phyloP scores from a whole-genome alignment of 2,797 vertebrate species.

The Perodicticus potto region DNA sequence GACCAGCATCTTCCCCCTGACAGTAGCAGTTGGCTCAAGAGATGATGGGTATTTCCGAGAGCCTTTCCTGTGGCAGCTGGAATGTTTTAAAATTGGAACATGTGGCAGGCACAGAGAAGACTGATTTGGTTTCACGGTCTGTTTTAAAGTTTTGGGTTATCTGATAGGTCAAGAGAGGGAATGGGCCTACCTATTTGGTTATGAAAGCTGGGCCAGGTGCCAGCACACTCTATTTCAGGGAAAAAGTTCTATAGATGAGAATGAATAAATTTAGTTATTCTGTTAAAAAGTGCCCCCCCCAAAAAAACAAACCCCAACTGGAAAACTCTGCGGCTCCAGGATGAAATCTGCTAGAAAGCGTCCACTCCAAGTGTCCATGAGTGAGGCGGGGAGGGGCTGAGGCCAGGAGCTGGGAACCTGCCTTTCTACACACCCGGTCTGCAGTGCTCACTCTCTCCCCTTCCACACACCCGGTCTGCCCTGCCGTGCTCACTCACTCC shows the following conservation, averaged over 20 bases:
- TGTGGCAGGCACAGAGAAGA: not conserved
- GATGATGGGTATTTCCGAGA: not conserved
- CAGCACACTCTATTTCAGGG: not conserved
- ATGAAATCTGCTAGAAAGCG: not conserved
- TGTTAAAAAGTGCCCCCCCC: not conserved
- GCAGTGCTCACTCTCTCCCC: too few species aligned
- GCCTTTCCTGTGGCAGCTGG: not conserved
- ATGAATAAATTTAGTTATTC: slow-evolving; percentile 54
- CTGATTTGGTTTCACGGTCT: not conserved
- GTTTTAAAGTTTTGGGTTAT: not conserved
- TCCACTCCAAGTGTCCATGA: not conserved
- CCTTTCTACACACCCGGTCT: fast-evolving
- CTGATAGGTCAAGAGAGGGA: not conserved
- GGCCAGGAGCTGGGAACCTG: fast-evolving
- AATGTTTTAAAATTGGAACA: not conserved
- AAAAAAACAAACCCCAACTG: not conserved
- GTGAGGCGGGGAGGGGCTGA: not conserved
- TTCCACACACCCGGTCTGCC: too few species aligned
- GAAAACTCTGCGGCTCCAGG: not conserved
- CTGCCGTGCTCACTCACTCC: too few species aligned
- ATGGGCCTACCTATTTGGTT: not conserved
- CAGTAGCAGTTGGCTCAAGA: not conserved
- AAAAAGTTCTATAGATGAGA: not conserved
- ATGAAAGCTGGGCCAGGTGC: not conserved
- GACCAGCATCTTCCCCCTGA: slow-evolving; percentile 87